phyloP scores from a whole-genome alignment of 2,888 invertebrate genomes.

The Erebia epiphron region DNA sequence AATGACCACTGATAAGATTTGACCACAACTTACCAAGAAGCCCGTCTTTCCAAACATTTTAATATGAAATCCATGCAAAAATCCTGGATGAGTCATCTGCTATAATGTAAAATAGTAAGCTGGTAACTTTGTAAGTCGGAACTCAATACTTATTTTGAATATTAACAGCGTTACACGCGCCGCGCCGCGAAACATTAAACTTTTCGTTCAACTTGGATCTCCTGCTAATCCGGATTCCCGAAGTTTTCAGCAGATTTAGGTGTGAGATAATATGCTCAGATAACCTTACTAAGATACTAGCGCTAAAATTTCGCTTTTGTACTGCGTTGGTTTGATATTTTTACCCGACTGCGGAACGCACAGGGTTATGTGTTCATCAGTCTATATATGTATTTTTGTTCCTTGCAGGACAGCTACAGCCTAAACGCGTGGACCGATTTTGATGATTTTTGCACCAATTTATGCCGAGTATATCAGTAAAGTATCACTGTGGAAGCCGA shows the following conservation, averaged over 20 bases:
- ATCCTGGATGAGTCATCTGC: neutral
- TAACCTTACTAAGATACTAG: constrained; percentile 9
- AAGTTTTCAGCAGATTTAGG: constrained; percentile 32
- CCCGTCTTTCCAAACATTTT: neutral
- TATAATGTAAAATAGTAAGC: neutral
- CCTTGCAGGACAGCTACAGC: no score
- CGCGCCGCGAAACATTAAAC: neutral
- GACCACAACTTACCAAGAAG: no score
- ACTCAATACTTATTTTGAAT: neutral
- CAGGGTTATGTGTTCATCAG: no score
- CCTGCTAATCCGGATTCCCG: constrained; percentile 19
- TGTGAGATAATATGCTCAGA: constrained; percentile 28
- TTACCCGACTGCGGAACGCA: no score
- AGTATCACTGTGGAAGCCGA: no score
- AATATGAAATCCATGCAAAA: neutral
- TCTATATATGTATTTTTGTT: no score
- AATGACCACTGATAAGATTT: no score
- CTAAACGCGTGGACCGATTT: no score
- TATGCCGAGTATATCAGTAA: no score
- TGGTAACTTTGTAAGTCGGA: neutral
- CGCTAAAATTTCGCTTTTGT: neutral
- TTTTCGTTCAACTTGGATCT: constrained; percentile 10
- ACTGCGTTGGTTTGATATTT: neutral
- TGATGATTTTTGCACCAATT: no score
- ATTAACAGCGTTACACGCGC: neutral